Conservation (phyloP, 2,113 vertebrate species). For the Hypomesus transpacificus region DNA sequence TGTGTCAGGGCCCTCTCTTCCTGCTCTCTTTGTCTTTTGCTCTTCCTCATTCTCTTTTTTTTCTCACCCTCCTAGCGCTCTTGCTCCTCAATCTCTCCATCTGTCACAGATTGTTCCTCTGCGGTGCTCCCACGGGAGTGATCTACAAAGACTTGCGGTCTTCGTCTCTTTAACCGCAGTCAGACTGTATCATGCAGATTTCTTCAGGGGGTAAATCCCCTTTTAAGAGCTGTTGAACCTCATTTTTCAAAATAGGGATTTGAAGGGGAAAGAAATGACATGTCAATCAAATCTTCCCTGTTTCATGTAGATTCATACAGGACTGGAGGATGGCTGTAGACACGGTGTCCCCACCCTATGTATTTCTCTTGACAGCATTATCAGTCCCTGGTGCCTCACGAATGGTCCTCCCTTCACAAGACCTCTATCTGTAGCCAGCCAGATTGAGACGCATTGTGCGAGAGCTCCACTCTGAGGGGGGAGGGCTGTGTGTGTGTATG, state of each 20-base stretch:
- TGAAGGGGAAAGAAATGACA: neutral
- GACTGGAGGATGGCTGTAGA: conserved; percentile 11
- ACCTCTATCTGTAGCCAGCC: conserved; percentile 52
- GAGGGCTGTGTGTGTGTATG: conserved; percentile 21
- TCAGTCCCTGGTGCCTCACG: conserved; percentile 48
- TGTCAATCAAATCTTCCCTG: neutral
- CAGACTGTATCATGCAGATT: conserved; percentile 42
- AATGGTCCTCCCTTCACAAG: conserved; percentile 33
- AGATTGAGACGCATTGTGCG: conserved; percentile 54
- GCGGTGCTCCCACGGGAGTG: conserved; percentile 42
- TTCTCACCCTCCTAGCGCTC: conserved; percentile 33
- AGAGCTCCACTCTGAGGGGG: conserved; percentile 10
- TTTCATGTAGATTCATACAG: neutral
- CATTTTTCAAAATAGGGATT: neutral
- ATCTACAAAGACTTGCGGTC: conserved; percentile 30
- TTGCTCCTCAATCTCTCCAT: conserved; percentile 38
- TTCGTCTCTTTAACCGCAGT: conserved; percentile 44
- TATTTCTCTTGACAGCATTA: conserved; percentile 34
- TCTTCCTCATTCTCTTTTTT: neutral
- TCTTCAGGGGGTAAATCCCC: conserved; percentile 44
- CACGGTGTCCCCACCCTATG: conserved; percentile 32
- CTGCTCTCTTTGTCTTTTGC: conserved; percentile 12
- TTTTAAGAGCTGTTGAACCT: conserved; percentile 46
- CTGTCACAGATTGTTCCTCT: conserved; percentile 40
- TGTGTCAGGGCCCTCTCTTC: conserved; percentile 6